Evolutionary conservation across 2,113 vertebrate genomes (phyloP).

Genomic region (Oryzias woworae): DNA sequence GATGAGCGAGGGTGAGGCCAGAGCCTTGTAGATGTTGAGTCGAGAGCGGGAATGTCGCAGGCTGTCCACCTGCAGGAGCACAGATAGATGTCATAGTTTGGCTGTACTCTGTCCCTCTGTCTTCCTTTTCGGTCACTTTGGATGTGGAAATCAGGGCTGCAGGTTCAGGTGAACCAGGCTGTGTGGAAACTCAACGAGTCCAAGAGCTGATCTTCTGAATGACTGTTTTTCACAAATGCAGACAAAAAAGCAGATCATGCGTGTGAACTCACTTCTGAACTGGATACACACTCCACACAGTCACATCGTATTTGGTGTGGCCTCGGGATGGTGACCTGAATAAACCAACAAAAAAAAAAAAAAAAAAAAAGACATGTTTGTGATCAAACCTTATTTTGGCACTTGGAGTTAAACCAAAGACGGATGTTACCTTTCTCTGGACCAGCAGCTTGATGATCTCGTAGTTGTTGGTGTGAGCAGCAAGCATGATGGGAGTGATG

Average conservation of each 20-base stretch:
- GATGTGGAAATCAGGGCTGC: too few relatives aligned
- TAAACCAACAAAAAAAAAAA: background rate
- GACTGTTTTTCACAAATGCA: background rate
- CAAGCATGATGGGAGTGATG: constrained; percentile 98
- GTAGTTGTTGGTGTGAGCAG: constrained; percentile 98
- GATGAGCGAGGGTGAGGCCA: constrained; percentile 95
- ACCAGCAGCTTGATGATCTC: constrained; percentile 98
- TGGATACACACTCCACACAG: constrained; percentile 96
- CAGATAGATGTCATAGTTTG: background rate
- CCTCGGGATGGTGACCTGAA: constrained; percentile 85
- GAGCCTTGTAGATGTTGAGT: constrained; percentile 95
- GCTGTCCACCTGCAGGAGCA: constrained; percentile 83
- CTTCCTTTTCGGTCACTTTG: background rate
- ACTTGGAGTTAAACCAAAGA: too few relatives aligned
- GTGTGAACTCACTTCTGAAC: constrained; percentile 80
- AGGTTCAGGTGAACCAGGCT: too few relatives aligned
- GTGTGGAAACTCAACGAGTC: too few relatives aligned
- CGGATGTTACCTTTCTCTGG: constrained; percentile 80
- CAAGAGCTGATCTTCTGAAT: background rate
- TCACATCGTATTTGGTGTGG: constrained; percentile 97
- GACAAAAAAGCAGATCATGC: background rate
- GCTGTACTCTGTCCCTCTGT: background rate
- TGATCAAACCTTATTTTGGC: too few relatives aligned
- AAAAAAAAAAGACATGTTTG: background rate
- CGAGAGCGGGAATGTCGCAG: constrained; percentile 93